Evolutionary conservation across 2,797 vertebrate species (phyloP), one percentile per base, ranked within the genome.

Genomic region (Malacoctenus gilli): DNA sequence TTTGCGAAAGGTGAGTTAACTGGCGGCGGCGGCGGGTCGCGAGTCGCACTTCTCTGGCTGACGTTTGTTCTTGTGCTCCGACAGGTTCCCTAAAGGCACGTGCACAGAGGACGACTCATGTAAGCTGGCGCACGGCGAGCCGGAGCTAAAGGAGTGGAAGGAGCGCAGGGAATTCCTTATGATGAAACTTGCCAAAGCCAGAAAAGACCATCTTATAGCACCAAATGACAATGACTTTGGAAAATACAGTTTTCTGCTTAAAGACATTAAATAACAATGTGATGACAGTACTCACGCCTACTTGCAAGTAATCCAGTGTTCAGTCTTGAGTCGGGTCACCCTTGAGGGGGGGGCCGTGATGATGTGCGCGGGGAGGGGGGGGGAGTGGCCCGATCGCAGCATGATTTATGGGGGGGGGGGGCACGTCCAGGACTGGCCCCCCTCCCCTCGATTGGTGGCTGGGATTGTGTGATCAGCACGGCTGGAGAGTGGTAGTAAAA

Each of bases 201-300:
- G 87, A 84, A 98, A 96, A 90, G 97, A 99, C 82, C 95, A 97
- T 89, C 93, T 99, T 92, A 96, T 99, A 93, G 95, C 94, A 82
- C 95, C 95, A 64, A 95, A 96, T 74, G 97, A 99, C 94, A 95
- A 98, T 93, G 96, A 99, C 90, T 99, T 99, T 95, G 96, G 97
- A 92, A 99, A 99, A 98, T 99, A 98, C 95, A 98, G 95, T 97
- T 98, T 99, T 99, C 95, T 99, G 91, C 96, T 99, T 95, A 98
- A 97, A 93, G 95, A 96, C 89, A 94, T 98, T 91, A 94, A 95
- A 83, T 96, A 96, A 96, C 87, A 68, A 75, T 9, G 23, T 82
- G 75, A 59, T 39, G 59, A 76, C 40, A 30, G 38, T 44, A 59
- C 49, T 63, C 37, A 59, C 34, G 73, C 62, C 67, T 53, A 57